phyloP scores from a whole-genome alignment of 1,140 invertebrate genomes.

The Camponotus pennsylvanicus region DNA sequence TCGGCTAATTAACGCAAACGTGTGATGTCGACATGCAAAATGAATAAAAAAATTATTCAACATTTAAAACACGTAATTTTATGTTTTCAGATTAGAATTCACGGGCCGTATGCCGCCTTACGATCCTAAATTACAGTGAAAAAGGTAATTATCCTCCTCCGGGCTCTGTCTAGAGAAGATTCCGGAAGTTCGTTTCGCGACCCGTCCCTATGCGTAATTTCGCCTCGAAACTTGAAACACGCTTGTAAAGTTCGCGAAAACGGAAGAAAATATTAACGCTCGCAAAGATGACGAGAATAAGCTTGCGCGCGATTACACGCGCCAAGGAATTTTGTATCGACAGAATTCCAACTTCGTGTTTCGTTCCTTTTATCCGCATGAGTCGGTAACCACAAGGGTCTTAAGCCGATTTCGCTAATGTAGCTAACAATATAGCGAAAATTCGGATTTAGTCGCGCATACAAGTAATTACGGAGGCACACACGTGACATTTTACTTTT shows the following conservation, averaged over 20 bases:
- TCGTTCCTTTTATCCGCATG: neutral
- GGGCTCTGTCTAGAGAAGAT: neutral
- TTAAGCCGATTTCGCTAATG: constrained; percentile 8
- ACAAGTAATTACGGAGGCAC: neutral
- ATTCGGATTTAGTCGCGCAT: neutral
- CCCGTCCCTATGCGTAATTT: constrained; percentile 3
- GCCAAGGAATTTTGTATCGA: constrained; percentile 18
- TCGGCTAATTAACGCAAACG: neutral
- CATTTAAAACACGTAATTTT: neutral
- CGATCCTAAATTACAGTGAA: neutral
- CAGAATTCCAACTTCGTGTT: constrained; percentile 12
- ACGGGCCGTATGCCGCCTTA: neutral
- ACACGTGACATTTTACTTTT: neutral
- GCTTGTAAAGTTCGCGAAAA: neutral
- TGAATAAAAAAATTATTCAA: neutral
- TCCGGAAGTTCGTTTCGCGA: constrained; percentile 20
- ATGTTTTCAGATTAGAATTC: constrained; percentile 6
- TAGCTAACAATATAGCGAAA: neutral
- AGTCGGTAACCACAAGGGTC: neutral
- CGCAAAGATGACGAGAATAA: constrained; percentile 27
- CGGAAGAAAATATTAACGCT: constrained; percentile 2
- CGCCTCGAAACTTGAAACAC: neutral
- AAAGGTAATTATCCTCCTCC: constrained; percentile 2
- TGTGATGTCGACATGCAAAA: neutral
- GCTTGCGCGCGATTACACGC: constrained; percentile 30